A percentile compares a stretch with the other conserved stretches of the same genome.
These are phyloP conservation scores for Scaptodrosophila latifasciaeformis DNA, from an alignment of 2,888 invertebrate genomes.

Conservation along the genomic window DNA sequence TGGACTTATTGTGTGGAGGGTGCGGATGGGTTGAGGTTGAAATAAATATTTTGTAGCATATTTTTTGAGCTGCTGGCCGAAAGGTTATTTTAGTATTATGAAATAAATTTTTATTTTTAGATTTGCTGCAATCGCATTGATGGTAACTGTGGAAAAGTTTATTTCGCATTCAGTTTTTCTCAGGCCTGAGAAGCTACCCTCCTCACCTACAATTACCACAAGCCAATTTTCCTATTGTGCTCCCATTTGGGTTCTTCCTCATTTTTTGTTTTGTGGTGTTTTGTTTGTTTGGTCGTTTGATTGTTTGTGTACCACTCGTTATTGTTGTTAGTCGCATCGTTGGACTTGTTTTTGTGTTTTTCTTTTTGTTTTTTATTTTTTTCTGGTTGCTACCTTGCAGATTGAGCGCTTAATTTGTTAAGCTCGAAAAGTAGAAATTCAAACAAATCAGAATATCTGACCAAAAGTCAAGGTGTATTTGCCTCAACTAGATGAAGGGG, in stretches of 20 bases:
- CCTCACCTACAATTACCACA: no score
- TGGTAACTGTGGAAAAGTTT: no score
- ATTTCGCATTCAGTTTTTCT: no score
- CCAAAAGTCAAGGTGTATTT: conserved; percentile 68
- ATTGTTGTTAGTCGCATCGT: no score
- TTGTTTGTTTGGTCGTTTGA: conserved; percentile 1
- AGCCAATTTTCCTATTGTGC: no score
- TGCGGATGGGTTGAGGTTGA: no score
- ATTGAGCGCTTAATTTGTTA: conserved; percentile 72
- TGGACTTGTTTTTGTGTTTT: no score
- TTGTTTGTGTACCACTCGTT: background rate
- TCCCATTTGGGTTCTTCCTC: conserved; percentile 14
- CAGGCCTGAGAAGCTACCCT: no score
- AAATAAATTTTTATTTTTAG: background rate
- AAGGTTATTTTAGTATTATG: no score
- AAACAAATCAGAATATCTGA: conserved; percentile 69
- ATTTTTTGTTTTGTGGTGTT: conserved; percentile 23
- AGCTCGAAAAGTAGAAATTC: conserved; percentile 69
- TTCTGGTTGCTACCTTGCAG: conserved; percentile 45
- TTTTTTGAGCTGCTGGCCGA: no score
- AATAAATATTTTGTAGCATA: no score
- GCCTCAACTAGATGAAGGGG: conserved; percentile 12
- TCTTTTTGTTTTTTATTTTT: conserved; percentile 16
- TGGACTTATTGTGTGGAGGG: background rate
- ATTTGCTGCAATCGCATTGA: no score